Percentiles rank a stretch among this genome's conserved stretches.
Evolutionary conservation across 2,797 vertebrate genomes (phyloP).

Genomic region (Diplodus puntazzo): DNA sequence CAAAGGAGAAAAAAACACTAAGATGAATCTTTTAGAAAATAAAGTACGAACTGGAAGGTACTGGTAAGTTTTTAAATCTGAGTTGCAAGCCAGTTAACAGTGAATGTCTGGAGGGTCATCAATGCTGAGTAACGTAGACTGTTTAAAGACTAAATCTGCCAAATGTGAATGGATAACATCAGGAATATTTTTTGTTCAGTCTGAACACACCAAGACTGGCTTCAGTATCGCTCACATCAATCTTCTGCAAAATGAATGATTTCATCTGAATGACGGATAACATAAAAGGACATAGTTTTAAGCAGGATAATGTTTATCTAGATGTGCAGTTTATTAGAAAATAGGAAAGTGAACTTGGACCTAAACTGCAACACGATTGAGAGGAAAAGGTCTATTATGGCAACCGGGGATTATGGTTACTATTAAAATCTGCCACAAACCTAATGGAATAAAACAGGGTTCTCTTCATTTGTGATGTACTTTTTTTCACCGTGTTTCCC

Average conservation of each 20-base stretch:
- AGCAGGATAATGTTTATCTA: neutral
- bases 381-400: neutral
- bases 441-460: conserved; percentile 64
- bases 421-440: conserved; percentile 51
- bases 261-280: neutral
- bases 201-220: neutral
- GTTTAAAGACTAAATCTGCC: too few species aligned
- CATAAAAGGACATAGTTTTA: neutral
- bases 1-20: neutral
- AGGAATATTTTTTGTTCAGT: neutral
- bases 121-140: neutral
- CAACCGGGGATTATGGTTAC: neutral
- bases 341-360: neutral
- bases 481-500: conserved; percentile 7
- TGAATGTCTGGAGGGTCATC: neutral
- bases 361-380: neutral
- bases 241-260: neutral
- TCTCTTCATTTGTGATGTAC: conserved; percentile 31
- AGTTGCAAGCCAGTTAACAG: neutral
- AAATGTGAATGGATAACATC: neutral
- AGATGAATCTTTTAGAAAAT: neutral
- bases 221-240: neutral
- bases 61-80: neutral
- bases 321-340: neutral
- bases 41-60: neutral